Evolutionary conservation across 2,888 invertebrate genomes (phyloP).

Genomic region (Leucoma salicis): DNA sequence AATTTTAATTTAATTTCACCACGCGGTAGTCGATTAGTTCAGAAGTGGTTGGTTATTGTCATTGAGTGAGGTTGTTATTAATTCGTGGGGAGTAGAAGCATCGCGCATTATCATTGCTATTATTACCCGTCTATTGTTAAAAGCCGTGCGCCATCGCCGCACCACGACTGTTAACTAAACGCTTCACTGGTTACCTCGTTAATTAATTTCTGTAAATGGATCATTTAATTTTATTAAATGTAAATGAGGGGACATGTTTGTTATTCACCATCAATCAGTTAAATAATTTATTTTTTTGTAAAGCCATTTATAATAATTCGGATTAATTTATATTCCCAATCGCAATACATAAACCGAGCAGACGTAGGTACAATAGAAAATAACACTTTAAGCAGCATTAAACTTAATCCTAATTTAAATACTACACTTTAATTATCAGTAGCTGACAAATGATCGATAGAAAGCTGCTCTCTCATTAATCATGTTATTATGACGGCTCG

Average conservation of each 20-base stretch:
- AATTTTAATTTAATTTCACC: conserved; percentile 69
- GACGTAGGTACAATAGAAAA: conserved; percentile 15
- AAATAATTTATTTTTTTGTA: conserved; percentile 45
- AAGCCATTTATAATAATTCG: conserved; percentile 28
- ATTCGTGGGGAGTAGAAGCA: conserved; percentile 69
- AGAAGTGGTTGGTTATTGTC: conserved; percentile 73
- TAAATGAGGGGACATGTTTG: conserved; percentile 71
- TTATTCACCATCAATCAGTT: conserved; percentile 45
- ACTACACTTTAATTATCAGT: conserved; percentile 69
- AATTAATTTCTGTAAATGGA: conserved; percentile 81
- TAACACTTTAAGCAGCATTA: conserved; percentile 39
- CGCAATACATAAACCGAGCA: conserved; percentile 11
- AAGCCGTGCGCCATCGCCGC: conserved; percentile 13
- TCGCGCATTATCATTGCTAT: conserved; percentile 68
- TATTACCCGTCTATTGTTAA: conserved; percentile 59
- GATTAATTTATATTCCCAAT: conserved; percentile 14
- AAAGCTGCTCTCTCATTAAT: conserved; percentile 68
- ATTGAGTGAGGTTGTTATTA: conserved; percentile 78
- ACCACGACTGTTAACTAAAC: conserved; percentile 57
- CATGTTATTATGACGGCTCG: conserved; percentile 71
- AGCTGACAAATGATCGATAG: conserved; percentile 75
- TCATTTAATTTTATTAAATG: conserved; percentile 82
- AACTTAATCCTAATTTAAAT: conserved; percentile 56
- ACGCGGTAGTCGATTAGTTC: conserved; percentile 70
- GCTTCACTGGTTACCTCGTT: conserved; percentile 76